These are phyloP conservation scores for Physella acuta DNA, from an alignment of 1,140 invertebrate genomes.

Conservation along the genomic window DNA sequence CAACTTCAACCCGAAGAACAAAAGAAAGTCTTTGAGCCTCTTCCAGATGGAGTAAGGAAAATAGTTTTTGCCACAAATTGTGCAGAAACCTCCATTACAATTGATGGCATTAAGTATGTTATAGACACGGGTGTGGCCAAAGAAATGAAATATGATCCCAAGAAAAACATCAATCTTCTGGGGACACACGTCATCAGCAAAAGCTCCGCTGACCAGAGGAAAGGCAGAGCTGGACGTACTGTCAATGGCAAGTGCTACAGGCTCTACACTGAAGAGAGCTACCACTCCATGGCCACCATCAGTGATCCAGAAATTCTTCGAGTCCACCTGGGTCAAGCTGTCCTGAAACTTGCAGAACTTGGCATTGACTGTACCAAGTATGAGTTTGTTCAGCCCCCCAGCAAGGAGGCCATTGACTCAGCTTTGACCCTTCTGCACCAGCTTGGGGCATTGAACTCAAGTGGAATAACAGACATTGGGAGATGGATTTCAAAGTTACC, in stretches of 20 bases:
- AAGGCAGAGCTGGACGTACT: slow-evolving; percentile 54
- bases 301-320: slow-evolving; percentile 50
- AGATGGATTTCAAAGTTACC: slow-evolving; percentile 50
- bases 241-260: slow-evolving; percentile 47
- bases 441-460: slow-evolving; percentile 39
- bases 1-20: slow-evolving; percentile 94
- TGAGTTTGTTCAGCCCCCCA: slow-evolving; percentile 50
- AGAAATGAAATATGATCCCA: slow-evolving; percentile 49
- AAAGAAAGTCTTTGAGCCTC: slow-evolving; percentile 64
- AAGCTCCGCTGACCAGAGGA: slow-evolving; percentile 53
- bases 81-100: no score
- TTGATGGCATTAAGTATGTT: no score
- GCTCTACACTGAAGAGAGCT: slow-evolving; percentile 47
- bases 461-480: slow-evolving; percentile 50
- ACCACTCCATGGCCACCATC: slow-evolving; percentile 34
- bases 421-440: slow-evolving; percentile 38
- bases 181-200: slow-evolving; percentile 38
- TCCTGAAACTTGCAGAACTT: slow-evolving; percentile 47
- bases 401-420: slow-evolving; percentile 34
- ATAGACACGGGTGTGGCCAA: slow-evolving; percentile 56
- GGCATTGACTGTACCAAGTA: slow-evolving; percentile 43
- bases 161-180: slow-evolving; percentile 44
- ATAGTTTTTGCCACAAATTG: no score
- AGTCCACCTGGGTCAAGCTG: slow-evolving; percentile 44
- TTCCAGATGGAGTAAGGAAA: slow-evolving; percentile 32